Base-by-base conservation (phyloP, 2,113 vertebrate genomes). In the Oplegnathus fasciatus region DNA sequence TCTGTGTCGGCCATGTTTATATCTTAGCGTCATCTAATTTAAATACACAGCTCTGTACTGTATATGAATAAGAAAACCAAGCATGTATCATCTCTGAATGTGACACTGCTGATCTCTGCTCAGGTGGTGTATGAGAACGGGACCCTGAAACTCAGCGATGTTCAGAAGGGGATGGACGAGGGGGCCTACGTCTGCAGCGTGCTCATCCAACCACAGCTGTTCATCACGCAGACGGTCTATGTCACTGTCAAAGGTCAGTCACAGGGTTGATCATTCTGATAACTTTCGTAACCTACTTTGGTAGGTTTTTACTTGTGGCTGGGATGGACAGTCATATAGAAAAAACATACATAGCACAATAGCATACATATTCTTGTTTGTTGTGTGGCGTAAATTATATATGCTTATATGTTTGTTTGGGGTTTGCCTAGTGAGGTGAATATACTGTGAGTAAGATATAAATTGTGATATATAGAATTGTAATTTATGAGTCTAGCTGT, bases 111-210 rank as follows among this genome's bases (percentile, higher is more conserved):
- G 10, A 26, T 72, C 10, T 82, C 46, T 92, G 76, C 83, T 20
- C 68, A 95, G 94, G 97, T 98, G 93, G 98, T 99, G 76, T 99
- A 98, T 83, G 98, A 99, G 91, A 99, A 99, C 0, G 98, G 98
- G 61, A 99, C 98, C 0, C 96, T 99, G 26, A 99, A 99, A 94
- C 96, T 99, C 88, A 98, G 97, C 0, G 98, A 99, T 0, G 98
- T 99, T 52, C 98, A 99, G 96, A 99, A 99, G 75, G 98, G 98
- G 82, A 98, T 99, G 98, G 98, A 99, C 0, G 98, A 99, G 84
- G 98, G 98, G 0, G 98, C 98, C 67, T 99, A 99, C 32, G 95
- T 99, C 62, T 99, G 98, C 97, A 99, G 98, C 0, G 98, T 99
- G 78, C 97, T 99, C 82, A 98, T 99, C 91, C 98, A 99, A 89